Conservation (phyloP, 2,113 vertebrate species). For the Rousettus leschenaultii region DNA sequence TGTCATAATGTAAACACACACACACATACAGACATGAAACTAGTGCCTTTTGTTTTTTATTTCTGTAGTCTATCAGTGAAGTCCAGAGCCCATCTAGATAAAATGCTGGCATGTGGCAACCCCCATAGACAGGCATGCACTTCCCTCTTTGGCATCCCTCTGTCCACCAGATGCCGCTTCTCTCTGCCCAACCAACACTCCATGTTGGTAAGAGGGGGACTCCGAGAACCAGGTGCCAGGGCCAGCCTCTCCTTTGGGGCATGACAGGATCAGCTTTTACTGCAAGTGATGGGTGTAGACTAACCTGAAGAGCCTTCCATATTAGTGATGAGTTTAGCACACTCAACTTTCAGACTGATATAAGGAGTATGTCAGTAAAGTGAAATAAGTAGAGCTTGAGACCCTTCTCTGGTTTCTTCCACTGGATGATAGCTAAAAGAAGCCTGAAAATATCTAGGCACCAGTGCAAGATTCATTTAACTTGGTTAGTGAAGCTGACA, state of each 20-base stretch:
- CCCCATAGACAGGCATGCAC: neutral
- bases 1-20: neutral
- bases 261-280: neutral
- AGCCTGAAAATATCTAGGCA: constrained; percentile 43
- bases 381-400: constrained; percentile 4
- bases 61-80: neutral
- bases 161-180: neutral
- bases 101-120: neutral
- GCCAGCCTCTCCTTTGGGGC: neutral
- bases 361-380: neutral
- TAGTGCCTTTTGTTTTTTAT: neutral
- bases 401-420: neutral
- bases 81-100: neutral
- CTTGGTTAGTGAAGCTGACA: constrained; percentile 35
- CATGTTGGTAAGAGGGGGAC: neutral
- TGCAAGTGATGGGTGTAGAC: neutral
- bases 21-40: neutral
- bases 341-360: constrained; percentile 34
- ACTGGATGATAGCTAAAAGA: constrained; percentile 46
- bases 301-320: neutral
- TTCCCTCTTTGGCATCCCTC: neutral
- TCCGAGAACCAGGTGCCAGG: neutral
- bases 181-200: neutral
- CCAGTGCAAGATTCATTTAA: neutral
- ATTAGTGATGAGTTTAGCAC: neutral